Conservation (phyloP, 2,113 vertebrate genomes). For the Muscicapa adusta region DNA sequence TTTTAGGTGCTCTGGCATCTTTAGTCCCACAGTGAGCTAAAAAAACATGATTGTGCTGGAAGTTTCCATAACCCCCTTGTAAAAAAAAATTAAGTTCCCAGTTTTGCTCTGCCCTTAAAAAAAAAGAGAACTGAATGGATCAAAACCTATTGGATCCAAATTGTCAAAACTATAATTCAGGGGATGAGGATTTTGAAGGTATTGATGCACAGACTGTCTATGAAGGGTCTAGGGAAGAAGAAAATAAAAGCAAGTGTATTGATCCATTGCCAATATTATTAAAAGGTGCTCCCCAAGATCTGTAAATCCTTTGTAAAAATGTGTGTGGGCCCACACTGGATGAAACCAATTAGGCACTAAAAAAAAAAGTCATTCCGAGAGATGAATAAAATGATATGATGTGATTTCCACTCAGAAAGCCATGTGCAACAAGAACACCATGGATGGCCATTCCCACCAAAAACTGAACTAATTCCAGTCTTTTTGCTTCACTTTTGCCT, state of each 20-base stretch:
- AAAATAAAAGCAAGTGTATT: neutral
- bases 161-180: neutral
- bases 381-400: neutral
- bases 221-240: neutral
- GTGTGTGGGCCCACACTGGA: rapidly evolving
- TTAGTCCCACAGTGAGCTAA: neutral
- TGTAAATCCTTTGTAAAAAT: neutral
- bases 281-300: neutral
- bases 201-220: neutral
- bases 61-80: neutral
- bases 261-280: neutral
- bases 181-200: neutral
- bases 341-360: neutral
- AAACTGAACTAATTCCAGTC: neutral
- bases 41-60: neutral
- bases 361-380: neutral
- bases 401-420: neutral
- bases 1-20: neutral
- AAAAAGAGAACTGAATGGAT: neutral
- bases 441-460: neutral
- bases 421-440: rapidly evolving
- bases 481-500: neutral
- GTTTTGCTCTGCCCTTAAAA: neutral
- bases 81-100: neutral
- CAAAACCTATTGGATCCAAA: neutral